phyloP scores from a whole-genome alignment of 2,797 vertebrate species.

The Borostomias antarcticus region DNA sequence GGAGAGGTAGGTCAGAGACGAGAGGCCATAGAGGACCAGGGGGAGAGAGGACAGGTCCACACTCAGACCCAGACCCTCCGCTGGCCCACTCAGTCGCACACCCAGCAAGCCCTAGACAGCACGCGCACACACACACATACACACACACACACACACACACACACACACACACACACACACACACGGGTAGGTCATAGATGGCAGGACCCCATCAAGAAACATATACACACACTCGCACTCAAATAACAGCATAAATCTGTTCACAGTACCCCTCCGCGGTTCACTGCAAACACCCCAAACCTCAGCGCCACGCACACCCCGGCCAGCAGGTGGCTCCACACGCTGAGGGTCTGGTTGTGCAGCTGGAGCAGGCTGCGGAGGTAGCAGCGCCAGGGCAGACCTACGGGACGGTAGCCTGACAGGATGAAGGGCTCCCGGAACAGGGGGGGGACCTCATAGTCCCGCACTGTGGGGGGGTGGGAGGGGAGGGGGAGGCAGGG shows the following conservation, averaged over 20 bases:
- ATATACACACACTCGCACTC: background rate
- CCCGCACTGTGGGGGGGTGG: constrained; percentile 79
- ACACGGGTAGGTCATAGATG: too few relatives aligned
- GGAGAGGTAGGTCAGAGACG: constrained; percentile 82
- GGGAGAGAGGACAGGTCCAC: constrained; percentile 76
- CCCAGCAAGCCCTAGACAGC: constrained; percentile 56
- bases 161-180: constrained; percentile 3
- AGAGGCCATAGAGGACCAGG: constrained; percentile 81
- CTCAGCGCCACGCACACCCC: constrained; percentile 76
- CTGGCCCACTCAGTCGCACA: constrained; percentile 53
- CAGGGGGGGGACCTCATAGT: constrained; percentile 80
- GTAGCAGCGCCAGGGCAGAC: constrained; percentile 86
- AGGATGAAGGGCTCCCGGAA: constrained; percentile 87
- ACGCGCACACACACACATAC: background rate
- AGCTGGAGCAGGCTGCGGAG: constrained; percentile 88
- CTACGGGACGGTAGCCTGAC: constrained; percentile 82
- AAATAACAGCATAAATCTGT: constrained; percentile 1
- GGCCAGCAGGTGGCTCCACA: constrained; percentile 89
- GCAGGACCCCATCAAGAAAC: too few relatives aligned
- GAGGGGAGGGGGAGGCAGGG: constrained; percentile 77
- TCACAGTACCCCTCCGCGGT: constrained; percentile 64
- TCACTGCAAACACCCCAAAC: constrained; percentile 78
- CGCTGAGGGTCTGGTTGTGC: constrained; percentile 89
- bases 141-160: background rate
- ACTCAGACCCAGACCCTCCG: constrained; percentile 61